Evolutionary conservation across 2,797 vertebrate genomes (phyloP).

Genomic region (Cossypha polioptera): DNA sequence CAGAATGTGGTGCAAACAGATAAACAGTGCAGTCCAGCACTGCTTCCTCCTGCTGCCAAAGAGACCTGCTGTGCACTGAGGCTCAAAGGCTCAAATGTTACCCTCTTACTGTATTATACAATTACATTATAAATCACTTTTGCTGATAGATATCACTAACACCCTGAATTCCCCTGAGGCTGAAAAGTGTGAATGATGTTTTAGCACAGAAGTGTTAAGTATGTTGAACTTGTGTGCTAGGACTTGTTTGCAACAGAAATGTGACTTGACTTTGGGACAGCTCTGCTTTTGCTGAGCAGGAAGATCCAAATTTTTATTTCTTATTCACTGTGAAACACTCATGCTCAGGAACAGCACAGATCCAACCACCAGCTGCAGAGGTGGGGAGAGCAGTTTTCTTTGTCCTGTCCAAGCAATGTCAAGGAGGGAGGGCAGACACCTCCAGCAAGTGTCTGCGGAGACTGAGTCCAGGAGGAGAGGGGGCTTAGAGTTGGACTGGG

Average conservation of each 20-base stretch:
- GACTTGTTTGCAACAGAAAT: background rate
- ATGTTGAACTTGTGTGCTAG: background rate
- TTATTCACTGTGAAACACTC: background rate
- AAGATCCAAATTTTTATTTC: background rate
- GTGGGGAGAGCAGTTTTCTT: background rate
- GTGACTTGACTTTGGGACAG: background rate
- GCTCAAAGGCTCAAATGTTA: background rate
- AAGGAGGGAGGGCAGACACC: background rate
- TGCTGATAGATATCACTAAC: background rate
- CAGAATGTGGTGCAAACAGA: background rate
- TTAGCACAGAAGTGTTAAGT: background rate
- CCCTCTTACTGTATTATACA: background rate
- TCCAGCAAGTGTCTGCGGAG: background rate
- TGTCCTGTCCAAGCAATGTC: background rate
- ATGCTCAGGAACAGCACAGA: background rate
- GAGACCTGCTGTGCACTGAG: background rate
- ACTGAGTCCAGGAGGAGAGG: accelerated
- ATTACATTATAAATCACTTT: background rate
- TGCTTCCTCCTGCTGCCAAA: background rate
- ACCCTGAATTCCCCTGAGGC: background rate
- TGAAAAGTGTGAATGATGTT: background rate
- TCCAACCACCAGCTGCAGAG: background rate
- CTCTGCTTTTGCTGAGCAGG: background rate
- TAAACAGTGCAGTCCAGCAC: background rate
- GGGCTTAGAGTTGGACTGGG: background rate